Conservation (phyloP, 2,113 vertebrate species). For the Dipodomys merriami region DNA sequence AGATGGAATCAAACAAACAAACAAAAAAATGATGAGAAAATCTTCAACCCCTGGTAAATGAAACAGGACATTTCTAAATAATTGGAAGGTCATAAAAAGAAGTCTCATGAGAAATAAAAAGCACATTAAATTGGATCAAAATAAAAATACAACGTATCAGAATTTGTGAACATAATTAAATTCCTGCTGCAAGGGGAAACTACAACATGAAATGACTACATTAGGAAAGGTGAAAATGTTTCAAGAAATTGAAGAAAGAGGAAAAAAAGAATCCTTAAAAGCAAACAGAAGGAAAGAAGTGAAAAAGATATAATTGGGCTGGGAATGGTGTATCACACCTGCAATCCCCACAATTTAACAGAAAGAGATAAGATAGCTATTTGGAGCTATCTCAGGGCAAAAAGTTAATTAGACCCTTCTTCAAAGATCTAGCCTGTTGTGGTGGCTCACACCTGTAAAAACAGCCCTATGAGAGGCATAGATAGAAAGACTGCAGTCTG, state of each 20-base stretch:
- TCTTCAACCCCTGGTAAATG: background rate
- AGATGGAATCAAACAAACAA: background rate
- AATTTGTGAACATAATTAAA: background rate
- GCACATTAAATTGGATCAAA: background rate
- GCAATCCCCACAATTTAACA: too few relatives aligned
- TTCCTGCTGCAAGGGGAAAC: background rate
- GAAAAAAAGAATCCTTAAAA: background rate
- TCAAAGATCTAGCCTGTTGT: too few relatives aligned
- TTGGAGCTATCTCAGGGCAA: too few relatives aligned
- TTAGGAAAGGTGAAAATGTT: background rate
- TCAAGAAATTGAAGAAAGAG: background rate
- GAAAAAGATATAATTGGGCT: background rate
- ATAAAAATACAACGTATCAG: background rate
- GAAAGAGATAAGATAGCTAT: too few relatives aligned
- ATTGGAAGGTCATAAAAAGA: background rate
- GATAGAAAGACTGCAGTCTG: too few relatives aligned
- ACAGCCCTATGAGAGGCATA: too few relatives aligned
- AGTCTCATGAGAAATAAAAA: background rate
- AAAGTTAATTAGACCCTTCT: too few relatives aligned
- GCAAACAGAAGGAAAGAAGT: background rate
- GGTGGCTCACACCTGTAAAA: too few relatives aligned
- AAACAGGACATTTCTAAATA: slow-evolving; percentile 2
- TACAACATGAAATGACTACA: background rate
- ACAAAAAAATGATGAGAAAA: slow-evolving; percentile 23
- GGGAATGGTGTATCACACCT: background rate